Base-by-base conservation (phyloP, 1,140 invertebrate species). In the Brachystomella parvula region DNA sequence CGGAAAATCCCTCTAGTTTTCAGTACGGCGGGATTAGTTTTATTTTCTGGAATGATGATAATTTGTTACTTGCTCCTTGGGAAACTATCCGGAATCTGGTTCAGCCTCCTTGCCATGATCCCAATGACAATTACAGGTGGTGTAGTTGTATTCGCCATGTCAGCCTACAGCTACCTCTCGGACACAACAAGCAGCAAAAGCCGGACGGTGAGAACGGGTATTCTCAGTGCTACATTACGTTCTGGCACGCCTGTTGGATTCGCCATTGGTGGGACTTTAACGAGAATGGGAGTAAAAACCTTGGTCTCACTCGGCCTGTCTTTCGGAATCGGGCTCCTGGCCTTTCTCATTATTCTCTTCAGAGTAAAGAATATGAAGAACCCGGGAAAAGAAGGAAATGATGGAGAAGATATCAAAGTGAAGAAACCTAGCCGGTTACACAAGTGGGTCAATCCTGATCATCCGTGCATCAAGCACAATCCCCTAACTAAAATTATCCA, bases 201-300 rank as follows among this genome's bases (percentile, higher is more conserved):
- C 17, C 15, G 60, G 12, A 61, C 60, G 3, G 15, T 61, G 17
- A 12, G 60, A 6, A 61, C 60, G 6, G 60, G 60, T 24, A 28
- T 61, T 6, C 24, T 61, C 29, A 12, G 2, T 3, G 60, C 60
- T 3, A 6, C 30, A 12, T 3, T 35, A 2, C 6, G 32, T 15
- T 61, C 32, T n/a, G 60, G 60, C 3, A 35, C 32, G 21, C 60
- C 60, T 2, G 2, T 61, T 12, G 60, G 60, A 2, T 61, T 61
- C 26, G 60, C 60, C 6, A 39, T 61, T 2, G 60, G 60, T 3
- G 60, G 60, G 24, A 33, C 32, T 19, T 24, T 61, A 28, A 61
- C 60, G 3, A 61, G 24, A 61, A 35, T 35, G 2, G 24, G 24
- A 3, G 32, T 61, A 3, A 30, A 33, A 6, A 9, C 12, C 21